Base-by-base conservation (phyloP, 2,797 vertebrate species). In the Anas georgica region DNA sequence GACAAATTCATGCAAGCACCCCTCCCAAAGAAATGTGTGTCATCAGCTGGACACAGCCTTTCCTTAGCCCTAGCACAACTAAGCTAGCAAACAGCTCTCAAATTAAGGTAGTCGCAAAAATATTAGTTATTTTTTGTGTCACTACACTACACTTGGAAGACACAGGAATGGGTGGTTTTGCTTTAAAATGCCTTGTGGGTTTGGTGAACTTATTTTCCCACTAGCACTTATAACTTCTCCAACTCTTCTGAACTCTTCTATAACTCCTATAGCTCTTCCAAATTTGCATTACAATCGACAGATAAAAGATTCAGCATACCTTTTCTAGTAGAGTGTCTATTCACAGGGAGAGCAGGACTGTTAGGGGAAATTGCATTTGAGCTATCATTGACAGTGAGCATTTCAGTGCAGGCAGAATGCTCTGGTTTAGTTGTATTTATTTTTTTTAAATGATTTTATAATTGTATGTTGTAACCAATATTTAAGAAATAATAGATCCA, bases 11-110 rank as follows among this genome's bases (percentile, higher is more conserved):
- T 52, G 64, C 60, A 84, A 70, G 6, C 20, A 37, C 73, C 29
- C 15, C 18, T 37, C 56, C n/a, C 37, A 41, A 48, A 86, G 59
- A 70, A 82, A 41, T 1, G 6, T 17, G 7, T 80, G 54, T 72
- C 10, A 1, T 29, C 35, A 10, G 41, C 80, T 20, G 46, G 45
- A 18, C 14, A 9, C 66, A 74, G 58, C 31, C 62, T 72, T 64
- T 20, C 0, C 0, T 69, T 83, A 39, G 7, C 5, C 1, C 0
- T 45, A 16, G 11, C 4, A 23, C 59, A 75, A 11, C 10, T 46
- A 48, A 90, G 23, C 21, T 68, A 56, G 12, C 26, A 62, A 77
- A 66, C 22, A 3, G 3, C 43, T 58, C 28, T 45, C 64, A 41
- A 12, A 2, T n/a, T 33, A 75, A 25, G 8, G 25, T 8, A 37